Base-by-base conservation (phyloP, 1,140 invertebrate genomes). In the Lordiphosa clarofinis region DNA sequence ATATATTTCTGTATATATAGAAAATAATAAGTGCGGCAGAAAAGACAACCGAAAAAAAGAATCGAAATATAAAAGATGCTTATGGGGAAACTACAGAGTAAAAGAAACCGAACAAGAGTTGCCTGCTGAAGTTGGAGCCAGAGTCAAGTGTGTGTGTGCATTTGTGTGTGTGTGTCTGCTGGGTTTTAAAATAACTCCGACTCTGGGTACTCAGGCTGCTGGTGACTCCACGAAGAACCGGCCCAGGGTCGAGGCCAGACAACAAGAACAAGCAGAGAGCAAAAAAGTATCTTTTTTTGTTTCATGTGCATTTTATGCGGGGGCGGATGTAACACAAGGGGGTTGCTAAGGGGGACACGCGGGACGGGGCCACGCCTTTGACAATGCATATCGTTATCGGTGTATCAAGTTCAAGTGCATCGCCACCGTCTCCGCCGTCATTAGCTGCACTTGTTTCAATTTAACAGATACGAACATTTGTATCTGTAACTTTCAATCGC, bases 321-420 rank as follows among this genome's bases (percentile, higher is more conserved):
- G 62, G 62, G 66, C 53, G 56, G 49, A 47, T 55, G 61, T 49
- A 12, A 40, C 38, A 39, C 44, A 38, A 36, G 50, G 21, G 50
- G 50, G 43, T 46, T 46, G 24, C 31, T 24, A 46, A 46, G 12
- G 43, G 43, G 24, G 7, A 40, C 15, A 9, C 3, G 9, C 7
- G 24, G 43, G 6, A 12, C 2, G 39, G 39, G 15, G 43, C 43
- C 24, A 46, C 43, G 35, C 47, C 33, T 49, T 37, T 49, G 47
- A 49, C 47, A 31, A 36, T 49, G 47, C 47, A 49, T 19, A 49
- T 37, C n/a, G 35, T 12, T 39, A 38, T 38, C 36, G 36, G 6
- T 39, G 56, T 67, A 76, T 72, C 73, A 76, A 76, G 73, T 76
- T 73, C 73, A 78, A 78, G 73, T 67, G 72, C 72, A 60, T 39